A percentile compares a stretch with the other conserved stretches of the same genome.
These are phyloP conservation scores for Teleiodes luculella DNA, from an alignment of 2,888 invertebrate genomes.

Conservation along the genomic window DNA sequence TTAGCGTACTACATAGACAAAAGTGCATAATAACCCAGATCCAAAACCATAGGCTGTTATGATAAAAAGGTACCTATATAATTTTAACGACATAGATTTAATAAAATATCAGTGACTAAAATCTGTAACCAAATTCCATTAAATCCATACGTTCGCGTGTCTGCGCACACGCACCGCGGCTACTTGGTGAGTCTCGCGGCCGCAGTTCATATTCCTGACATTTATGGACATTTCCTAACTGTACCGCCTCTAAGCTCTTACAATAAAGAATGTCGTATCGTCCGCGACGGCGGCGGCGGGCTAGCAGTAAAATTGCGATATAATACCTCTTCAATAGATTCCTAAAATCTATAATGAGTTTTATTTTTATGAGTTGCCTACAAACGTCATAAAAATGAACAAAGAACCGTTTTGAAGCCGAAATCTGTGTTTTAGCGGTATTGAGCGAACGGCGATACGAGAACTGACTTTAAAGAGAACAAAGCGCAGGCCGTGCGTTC, in stretches of 20 bases:
- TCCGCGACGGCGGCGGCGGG: not conserved
- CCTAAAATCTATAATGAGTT: constrained; percentile 18
- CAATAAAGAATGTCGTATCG: constrained; percentile 14
- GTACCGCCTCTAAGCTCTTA: constrained; percentile 16
- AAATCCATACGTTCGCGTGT: not conserved
- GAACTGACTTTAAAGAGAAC: constrained; percentile 22
- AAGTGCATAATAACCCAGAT: too few species aligned
- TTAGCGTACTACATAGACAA: too few species aligned
- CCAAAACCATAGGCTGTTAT: too few species aligned
- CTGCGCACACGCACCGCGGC: not conserved
- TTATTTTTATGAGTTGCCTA: constrained; percentile 16
- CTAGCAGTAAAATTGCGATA: constrained; percentile 13
- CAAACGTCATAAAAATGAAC: constrained; percentile 16
- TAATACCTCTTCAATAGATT: constrained; percentile 9
- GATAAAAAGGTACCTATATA: too few species aligned
- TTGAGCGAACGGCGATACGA: constrained; percentile 19
- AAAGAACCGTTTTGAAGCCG: constrained; percentile 18
- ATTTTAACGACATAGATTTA: too few species aligned
- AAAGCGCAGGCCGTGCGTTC: too few species aligned
- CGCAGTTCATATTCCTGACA: constrained; percentile 35
- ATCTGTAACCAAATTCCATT: not conserved
- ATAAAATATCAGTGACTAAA: too few species aligned
- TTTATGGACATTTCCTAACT: constrained; percentile 37
- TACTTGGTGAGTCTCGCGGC: constrained; percentile 13
- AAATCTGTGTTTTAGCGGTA: constrained; percentile 17